Base-by-base conservation (phyloP, 92 coral and sea anemone genomes). In the Phenganax marumi region DNA sequence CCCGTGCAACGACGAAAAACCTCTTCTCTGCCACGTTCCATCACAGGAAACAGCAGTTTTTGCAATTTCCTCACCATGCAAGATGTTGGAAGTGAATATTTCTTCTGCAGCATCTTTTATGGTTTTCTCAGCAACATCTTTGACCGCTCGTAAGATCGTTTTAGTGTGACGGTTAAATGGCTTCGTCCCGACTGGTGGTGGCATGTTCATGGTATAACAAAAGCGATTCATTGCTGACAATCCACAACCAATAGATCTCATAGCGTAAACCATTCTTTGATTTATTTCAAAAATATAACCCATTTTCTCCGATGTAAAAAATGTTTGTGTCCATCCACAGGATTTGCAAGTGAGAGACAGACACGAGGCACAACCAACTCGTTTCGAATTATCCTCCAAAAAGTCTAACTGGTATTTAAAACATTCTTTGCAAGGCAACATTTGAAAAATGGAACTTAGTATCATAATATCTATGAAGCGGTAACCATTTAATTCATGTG, bases 241-340 rank as follows among this genome's bases (percentile, higher is more conserved):
- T 12, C 85, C 85, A 81, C 78, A 81, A 52, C 85, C 85, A 43
- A 81, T 56, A 3, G 78, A 25, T 22, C 85, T 68, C 85, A 81
- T 81, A n/a, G 77, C 79, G 24, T 81, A 81, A 16, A 81, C 79
- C 56, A 81, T 8, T 61, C 85, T 51, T 24, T 68, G 25, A 64
- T 81, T 81, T 9, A 81, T 66, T 52, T 81, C 85, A 70, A 52
- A 81, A 50, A 52, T 50, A 23, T 58, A 64, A 39, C 76, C 72
- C 24, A 72, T 48, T 82, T 46, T 75, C 54, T 43, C 18, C 8
- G 55, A 56, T 26, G 79, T 24, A 33, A 33, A 39, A 48, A 82
- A 72, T 8, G 19, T 50, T 56, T 51, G 6, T 6, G 26, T 52
- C 76, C 85, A 81, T 22, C 25, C 77, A 68, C 85, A 81, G 12